Base-by-base conservation (phyloP, 1,140 invertebrate species). In the Asbolus verrucosus region DNA sequence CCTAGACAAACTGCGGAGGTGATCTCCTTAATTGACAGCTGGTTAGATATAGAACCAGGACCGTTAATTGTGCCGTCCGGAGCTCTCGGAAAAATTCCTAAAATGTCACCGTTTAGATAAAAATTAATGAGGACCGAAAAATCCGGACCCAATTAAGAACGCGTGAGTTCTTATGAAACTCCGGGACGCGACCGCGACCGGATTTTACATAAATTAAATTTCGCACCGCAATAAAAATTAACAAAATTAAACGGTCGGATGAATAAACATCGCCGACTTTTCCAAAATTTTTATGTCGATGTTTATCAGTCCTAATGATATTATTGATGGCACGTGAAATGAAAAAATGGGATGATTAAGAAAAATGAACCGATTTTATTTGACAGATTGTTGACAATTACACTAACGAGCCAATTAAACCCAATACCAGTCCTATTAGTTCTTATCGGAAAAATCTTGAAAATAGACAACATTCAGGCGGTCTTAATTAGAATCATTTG, bases 1-100 rank as follows among this genome's bases (percentile, higher is more conserved):
- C 33, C 39, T n/a, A n/a, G 68, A 70, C 68, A 70, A 70, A 65
- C 65, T 65, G 39, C 21, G 30, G 46, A 43, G 31, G 68, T 66
- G 63, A 66, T 65, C 68, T 54, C 66, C 67, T 71, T 76, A 76
- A 76, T 76, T 76, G 75, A 76, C 75, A 75, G 69, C 69, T 71
- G 75, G 75, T 76, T 76, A 76, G 75, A 76, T 76, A 72, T 43
- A 67, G 33, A 61, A 68, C 43, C 59, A 65, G 59, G 46, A 11
- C 60, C 73, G 72, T 76, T 76, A 76, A 76, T 74, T 74, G 18
- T 14, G 14, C 14, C 14, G 36, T 11, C 15, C n/a, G 14, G 2
- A 8, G 11, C 36, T 38, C 6, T 39, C 68, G 24, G 38, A 65
- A 70, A 65, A 71, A 71, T 71, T 30, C 59, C 8, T 59, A 61